These are phyloP conservation scores for Drosophila nigritarsus DNA, from an alignment of 2,888 invertebrate species.

Conservation along the genomic window DNA sequence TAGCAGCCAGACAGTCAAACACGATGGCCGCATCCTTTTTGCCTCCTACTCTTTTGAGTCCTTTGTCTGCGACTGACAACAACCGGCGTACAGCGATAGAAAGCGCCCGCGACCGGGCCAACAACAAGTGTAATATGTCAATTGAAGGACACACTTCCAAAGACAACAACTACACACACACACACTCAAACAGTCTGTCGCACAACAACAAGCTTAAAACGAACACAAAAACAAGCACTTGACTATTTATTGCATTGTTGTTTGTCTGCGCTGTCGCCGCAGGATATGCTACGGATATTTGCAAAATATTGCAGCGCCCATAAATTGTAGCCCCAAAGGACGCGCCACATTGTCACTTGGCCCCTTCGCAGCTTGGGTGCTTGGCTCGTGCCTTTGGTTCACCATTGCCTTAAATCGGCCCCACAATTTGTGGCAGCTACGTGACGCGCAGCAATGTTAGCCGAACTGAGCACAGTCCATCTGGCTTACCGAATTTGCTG, in stretches of 20 bases:
- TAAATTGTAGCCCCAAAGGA: constrained; percentile 70
- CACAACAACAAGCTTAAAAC: constrained; percentile 16
- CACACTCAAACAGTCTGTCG: not conserved
- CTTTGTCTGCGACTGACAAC: constrained; percentile 46
- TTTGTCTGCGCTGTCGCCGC: constrained; percentile 67
- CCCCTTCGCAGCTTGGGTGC: constrained; percentile 29
- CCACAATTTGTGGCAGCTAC: constrained; percentile 68
- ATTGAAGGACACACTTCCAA: constrained; percentile 65
- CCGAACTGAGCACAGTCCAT: constrained; percentile 13
- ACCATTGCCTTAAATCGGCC: constrained; percentile 58
- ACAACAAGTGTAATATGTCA: constrained; percentile 78
- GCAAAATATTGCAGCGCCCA: constrained; percentile 79
- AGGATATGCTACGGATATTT: constrained; percentile 79
- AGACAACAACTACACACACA: constrained; percentile 35
- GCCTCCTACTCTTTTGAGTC: constrained; percentile 10
- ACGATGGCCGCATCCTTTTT: constrained; percentile 10
- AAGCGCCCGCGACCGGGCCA: constrained; percentile 52
- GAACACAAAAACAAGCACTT: constrained; percentile 51
- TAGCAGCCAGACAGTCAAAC: constrained; percentile 32
- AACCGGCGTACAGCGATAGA: constrained; percentile 39
- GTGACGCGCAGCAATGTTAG: constrained; percentile 55
- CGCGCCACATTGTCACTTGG: constrained; percentile 52
- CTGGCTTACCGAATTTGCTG: constrained; percentile 5
- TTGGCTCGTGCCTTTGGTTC: constrained; percentile 25
- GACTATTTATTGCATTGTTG: constrained; percentile 77